These are phyloP conservation scores for Drosophila asahinai DNA, from an alignment of 1,140 invertebrate genomes.

Conservation along the genomic window DNA sequence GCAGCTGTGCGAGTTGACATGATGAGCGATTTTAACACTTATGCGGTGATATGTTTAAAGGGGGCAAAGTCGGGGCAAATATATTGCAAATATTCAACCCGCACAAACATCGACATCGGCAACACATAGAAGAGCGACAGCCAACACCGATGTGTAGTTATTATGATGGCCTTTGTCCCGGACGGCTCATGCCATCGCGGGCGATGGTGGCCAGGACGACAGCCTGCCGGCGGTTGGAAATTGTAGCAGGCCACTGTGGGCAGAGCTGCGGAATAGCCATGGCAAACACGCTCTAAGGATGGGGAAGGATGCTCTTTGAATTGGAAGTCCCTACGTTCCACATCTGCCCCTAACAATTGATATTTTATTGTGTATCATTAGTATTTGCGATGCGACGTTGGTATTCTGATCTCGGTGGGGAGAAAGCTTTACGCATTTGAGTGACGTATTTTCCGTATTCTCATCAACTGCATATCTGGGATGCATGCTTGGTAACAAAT, in stretches of 20 bases:
- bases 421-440: background rate
- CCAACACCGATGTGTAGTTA: slow-evolving; percentile 63
- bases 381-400: background rate
- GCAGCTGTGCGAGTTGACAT: slow-evolving; percentile 69
- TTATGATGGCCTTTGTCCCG: slow-evolving; percentile 66
- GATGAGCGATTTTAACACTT: slow-evolving; percentile 82
- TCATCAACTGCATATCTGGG: too few species aligned
- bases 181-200: slow-evolving; percentile 52
- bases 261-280: slow-evolving; percentile 7
- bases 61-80: slow-evolving; percentile 19
- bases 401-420: background rate
- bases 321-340: background rate
- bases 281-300: background rate
- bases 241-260: background rate
- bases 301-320: slow-evolving; percentile 1
- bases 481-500: too few species aligned
- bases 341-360: background rate
- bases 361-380: slow-evolving; percentile 2
- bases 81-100: slow-evolving; percentile 76
- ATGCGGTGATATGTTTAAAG: slow-evolving; percentile 72
- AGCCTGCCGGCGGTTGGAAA: slow-evolving; percentile 17
- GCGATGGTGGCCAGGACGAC: slow-evolving; percentile 11
- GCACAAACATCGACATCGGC: slow-evolving; percentile 24
- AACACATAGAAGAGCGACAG: slow-evolving; percentile 24
- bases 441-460: background rate